Conservation (phyloP, 2,113 vertebrate species). For the Xiphophorus hellerii region DNA sequence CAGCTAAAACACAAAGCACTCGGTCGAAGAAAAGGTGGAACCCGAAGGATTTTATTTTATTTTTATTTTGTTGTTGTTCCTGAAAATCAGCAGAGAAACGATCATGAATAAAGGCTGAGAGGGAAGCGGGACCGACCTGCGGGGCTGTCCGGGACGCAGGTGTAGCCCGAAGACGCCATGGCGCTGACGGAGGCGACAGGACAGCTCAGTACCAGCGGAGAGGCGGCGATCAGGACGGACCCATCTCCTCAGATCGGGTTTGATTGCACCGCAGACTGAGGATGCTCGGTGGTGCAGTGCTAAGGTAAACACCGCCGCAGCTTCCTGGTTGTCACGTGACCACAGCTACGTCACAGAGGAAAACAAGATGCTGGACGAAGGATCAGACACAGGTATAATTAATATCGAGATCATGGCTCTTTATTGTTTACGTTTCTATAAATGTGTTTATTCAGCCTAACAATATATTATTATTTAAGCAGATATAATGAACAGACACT, state of each 20-base stretch:
- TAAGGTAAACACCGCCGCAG: conserved; percentile 27
- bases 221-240: background rate
- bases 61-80: background rate
- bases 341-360: conserved; percentile 37
- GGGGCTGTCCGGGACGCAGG: conserved; percentile 49
- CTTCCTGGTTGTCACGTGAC: conserved; percentile 64
- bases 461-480: too few species aligned
- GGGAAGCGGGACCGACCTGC: conserved; percentile 57
- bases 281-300: conserved; percentile 2
- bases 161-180: conserved; percentile 61
- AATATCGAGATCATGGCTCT: background rate
- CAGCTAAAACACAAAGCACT: background rate
- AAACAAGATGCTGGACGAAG: background rate
- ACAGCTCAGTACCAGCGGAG: background rate
- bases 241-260: background rate
- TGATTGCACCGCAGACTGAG: rapidly evolving
- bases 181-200: background rate
- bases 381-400: too few species aligned
- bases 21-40: background rate
- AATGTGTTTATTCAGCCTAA: background rate
- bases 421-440: background rate
- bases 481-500: too few species aligned
- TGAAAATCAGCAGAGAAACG: background rate
- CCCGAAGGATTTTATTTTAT: background rate
- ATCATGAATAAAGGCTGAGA: background rate